Evolutionary conservation across 92 coral and sea anemone genomes (phyloP), one percentile per base, ranked within the genome.

Genomic region (Phenganax stokvisi): DNA sequence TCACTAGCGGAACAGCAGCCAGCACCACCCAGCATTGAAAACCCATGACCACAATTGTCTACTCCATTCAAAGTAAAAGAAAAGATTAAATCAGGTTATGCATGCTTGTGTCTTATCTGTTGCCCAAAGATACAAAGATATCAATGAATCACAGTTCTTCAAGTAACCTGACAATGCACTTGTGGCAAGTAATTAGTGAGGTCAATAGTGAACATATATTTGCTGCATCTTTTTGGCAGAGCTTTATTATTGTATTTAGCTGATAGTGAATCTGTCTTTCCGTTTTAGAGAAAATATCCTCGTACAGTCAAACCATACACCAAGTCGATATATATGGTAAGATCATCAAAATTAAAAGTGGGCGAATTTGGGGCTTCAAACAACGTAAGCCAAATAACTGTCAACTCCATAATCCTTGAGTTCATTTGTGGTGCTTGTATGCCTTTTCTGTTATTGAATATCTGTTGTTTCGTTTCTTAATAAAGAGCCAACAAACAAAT

Each of bases 41-140:
- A 25, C 70, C 28, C 27, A 2, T 64, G 70, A 29, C 70, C 70
- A 20, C 70, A 64, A 37, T 37, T 37, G 47, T 37, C 47, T 37
- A 37, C 47, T 37, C 47, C 5, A 37, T 37, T 37, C 47, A 12
- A 64, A 64, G 70, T 64, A 0, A 64, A 64, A 64, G 30, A 64
- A 64, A 64, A 64, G 3, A 64, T 64, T 64, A 64, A 64, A 20
- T 64, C 70, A 64, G 70, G 70, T 64, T 64, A 64, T 64, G 70
- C 15, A 29, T 37, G 2, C 5, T 37, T 37, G 47, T 37, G 47
- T 37, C 47, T 37, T 1, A 37, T 37, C 47, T 37, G 70, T 25
- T 64, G 70, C 70, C 70, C 70, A 15, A 64, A 64, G 70, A 64
- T 29, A 2, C 70, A 64, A 64, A 64, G 27, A 3, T 64, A 13